These are phyloP conservation scores for Aphelinus certus DNA, from an alignment of 1,140 invertebrate genomes.

Conservation along the genomic window DNA sequence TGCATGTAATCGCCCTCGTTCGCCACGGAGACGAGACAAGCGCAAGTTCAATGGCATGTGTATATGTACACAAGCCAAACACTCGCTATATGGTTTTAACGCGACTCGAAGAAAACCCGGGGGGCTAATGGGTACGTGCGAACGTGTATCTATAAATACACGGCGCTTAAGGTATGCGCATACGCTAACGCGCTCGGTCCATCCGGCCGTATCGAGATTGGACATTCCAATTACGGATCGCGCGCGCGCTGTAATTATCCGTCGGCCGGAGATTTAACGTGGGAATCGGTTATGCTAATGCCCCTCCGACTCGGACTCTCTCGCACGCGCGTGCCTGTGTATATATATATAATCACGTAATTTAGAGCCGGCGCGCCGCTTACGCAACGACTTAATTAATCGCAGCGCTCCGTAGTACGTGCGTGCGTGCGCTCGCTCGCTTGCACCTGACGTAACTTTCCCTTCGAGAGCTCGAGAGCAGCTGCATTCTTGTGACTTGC, in stretches of 20 bases:
- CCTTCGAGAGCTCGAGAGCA: too few species aligned
- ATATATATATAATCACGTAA: neutral
- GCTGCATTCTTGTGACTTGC: too few species aligned
- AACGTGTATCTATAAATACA: too few species aligned
- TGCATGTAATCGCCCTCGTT: neutral
- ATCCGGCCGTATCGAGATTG: neutral
- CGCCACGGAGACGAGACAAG: too few species aligned
- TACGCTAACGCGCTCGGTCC: neutral
- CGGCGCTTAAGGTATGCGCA: neutral
- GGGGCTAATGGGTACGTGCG: neutral
- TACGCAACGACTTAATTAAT: too few species aligned
- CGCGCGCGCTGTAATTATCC: too few species aligned
- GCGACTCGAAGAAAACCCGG: neutral
- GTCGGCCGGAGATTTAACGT: neutral
- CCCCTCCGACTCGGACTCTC: neutral
- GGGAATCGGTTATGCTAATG: slow-evolving; percentile 17
- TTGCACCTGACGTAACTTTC: too few species aligned
- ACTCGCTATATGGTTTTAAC: neutral
- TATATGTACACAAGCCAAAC: too few species aligned
- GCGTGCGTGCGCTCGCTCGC: too few species aligned
- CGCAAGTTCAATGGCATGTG: too few species aligned
- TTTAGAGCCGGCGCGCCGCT: too few species aligned
- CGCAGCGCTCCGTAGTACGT: too few species aligned
- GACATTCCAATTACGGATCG: neutral
- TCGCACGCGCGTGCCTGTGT: neutral